phyloP scores from a whole-genome alignment of 1,140 invertebrate genomes.

The Neodiprion fabricii region DNA sequence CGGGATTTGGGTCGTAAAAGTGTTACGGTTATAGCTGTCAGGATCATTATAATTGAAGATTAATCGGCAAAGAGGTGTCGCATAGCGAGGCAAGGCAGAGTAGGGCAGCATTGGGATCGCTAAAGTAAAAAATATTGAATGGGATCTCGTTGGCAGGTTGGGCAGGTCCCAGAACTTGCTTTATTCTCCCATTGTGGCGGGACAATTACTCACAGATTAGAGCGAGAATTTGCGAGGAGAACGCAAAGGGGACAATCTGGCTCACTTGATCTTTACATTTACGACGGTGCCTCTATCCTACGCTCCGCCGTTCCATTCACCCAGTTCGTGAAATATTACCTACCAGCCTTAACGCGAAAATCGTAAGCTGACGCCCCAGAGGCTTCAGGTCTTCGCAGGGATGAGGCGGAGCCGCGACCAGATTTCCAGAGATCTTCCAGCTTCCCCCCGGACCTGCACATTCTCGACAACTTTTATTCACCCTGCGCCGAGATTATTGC shows the following conservation, averaged over 20 bases:
- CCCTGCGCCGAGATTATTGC: no score
- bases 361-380: not conserved
- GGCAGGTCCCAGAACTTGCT: constrained; percentile 26
- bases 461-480: no score
- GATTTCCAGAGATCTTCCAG: no score
- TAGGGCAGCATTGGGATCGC: constrained; percentile 17
- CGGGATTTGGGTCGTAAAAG: constrained; percentile 36
- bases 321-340: constrained; percentile 43
- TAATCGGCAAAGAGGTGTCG: constrained; percentile 41
- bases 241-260: constrained; percentile 33
- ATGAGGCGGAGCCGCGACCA: no score
- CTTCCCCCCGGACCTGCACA: no score
- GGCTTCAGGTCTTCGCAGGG: no score
- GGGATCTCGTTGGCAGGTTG: constrained; percentile 24
- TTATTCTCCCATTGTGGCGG: constrained; percentile 24
- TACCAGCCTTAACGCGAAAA: constrained; percentile 29
- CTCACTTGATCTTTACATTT: constrained; percentile 50
- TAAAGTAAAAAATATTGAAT: constrained; percentile 27
- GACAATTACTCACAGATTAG: constrained; percentile 55
- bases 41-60: constrained; percentile 48
- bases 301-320: constrained; percentile 32
- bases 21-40: constrained; percentile 46
- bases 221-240: constrained; percentile 48
- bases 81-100: not conserved
- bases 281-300: constrained; percentile 31